Base-by-base conservation (phyloP, 2,797 vertebrate species). In the Mycteria americana region DNA sequence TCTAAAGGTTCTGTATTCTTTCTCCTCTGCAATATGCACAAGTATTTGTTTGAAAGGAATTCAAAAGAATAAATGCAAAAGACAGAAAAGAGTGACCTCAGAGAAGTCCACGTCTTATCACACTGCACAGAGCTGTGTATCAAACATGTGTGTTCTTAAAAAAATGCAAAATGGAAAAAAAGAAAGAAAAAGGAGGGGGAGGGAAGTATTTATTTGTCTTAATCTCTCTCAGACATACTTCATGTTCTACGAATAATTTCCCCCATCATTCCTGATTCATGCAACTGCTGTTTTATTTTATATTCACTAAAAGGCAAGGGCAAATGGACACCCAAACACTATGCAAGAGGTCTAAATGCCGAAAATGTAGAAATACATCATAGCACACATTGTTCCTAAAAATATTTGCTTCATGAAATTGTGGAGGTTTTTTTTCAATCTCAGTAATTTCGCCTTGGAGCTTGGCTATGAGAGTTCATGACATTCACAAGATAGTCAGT, bases 171-270 rank as follows among this genome's bases (percentile, higher is more conserved):
- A 68, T 30, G 35, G 25, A 45, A 46, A 63, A 79, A 93, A 64
- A 37, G 9, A 81, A 81, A 31, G 53, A 74, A 86, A 65, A 82
- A 59, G 39, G 31, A 85, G n/a, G 53, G 91, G 51, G 45, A 85
- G 64, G 53, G 27, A 90, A 89, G 70, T 92, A 87, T 89, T 96
- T 96, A 82, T 97, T 95, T 95, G 88, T 96, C 96, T 96, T 97
- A 97, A 97, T 97, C 96, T 97, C 93, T 88, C 70, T 69, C 64
- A 79, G 83, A 85, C 73, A 68, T 87, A 82, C 85, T 97, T 95
- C 31, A 81, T 76, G 19, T 89, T 79, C 64, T 60, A 83, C 87
- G 94, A 96, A 78, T 85, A 83, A 68, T 90, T 94, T 95, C 18
- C 37, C 48, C 39, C 15, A 43, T 77, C 59, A 87, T 93, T 95